phyloP scores from a whole-genome alignment of 2,888 invertebrate genomes.

The Notodonta dromedarius region DNA sequence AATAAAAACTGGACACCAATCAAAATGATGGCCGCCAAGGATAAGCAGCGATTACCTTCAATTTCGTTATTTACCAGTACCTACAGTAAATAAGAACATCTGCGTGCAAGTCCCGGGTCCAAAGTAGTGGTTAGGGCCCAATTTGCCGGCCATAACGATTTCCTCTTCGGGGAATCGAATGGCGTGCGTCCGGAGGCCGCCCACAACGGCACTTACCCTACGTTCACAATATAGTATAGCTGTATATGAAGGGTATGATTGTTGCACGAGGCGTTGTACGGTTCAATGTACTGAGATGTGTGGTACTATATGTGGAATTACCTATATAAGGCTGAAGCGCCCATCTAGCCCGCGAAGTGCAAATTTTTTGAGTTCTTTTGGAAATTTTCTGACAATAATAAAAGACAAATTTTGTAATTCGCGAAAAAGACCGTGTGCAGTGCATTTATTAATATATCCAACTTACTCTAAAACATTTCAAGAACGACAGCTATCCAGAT shows the following conservation, averaged over 20 bases:
- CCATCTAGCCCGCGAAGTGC: too few relatives aligned
- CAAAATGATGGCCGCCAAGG: constrained; percentile 30
- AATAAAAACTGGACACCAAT: constrained; percentile 9
- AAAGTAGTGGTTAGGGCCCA: constrained; percentile 81
- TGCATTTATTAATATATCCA: too few relatives aligned
- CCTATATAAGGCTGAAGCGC: too few relatives aligned
- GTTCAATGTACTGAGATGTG: constrained; percentile 29
- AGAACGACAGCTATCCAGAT: too few relatives aligned
- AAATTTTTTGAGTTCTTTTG: too few relatives aligned
- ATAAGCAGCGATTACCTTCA: constrained; percentile 48
- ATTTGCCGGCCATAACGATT: constrained; percentile 82
- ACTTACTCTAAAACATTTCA: too few relatives aligned
- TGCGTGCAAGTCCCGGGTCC: constrained; percentile 64
- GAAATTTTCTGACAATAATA: too few relatives aligned
- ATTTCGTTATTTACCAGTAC: constrained; percentile 53
- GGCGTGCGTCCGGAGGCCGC: constrained; percentile 77
- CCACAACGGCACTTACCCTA: constrained; percentile 49
- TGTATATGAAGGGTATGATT: constrained; percentile 21
- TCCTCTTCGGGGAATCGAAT: constrained; percentile 83
- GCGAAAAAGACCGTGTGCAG: too few relatives aligned
- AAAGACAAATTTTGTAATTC: too few relatives aligned
- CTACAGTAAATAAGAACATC: constrained; percentile 63
- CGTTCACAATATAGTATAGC: constrained; percentile 19
- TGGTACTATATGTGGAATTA: background rate
- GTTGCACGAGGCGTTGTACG: constrained; percentile 23